Percentiles rank a stretch among this genome's conserved stretches.
These are phyloP conservation scores for Deilephila porcellus DNA, from an alignment of 2,888 invertebrate species.

Conservation along the genomic window DNA sequence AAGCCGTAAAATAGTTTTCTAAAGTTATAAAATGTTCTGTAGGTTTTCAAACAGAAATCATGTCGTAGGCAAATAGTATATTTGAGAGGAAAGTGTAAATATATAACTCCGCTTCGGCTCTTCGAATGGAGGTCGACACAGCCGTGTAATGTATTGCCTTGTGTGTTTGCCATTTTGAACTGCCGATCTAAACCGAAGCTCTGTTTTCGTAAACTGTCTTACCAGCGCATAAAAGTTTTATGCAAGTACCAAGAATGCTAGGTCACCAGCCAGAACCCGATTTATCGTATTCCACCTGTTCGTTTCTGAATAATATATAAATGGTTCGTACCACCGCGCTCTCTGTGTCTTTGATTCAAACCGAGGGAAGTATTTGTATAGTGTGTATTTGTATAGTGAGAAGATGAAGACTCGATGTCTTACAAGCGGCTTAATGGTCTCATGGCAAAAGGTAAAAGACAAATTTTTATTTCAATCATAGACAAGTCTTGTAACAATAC, in stretches of 20 bases:
- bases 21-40: background rate
- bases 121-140: background rate
- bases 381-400: too few species aligned
- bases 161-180: background rate
- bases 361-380: background rate
- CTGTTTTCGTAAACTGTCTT: constrained; percentile 1
- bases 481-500: too few species aligned
- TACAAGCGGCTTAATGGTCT: background rate
- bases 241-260: constrained; percentile 8
- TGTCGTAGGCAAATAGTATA: background rate
- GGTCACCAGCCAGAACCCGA: background rate
- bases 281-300: background rate
- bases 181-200: background rate
- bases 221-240: constrained; percentile 10
- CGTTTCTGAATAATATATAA: background rate
- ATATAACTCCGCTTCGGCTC: background rate
- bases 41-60: background rate
- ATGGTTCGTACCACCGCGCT: background rate
- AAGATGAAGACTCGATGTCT: too few species aligned
- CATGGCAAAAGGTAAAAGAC: background rate
- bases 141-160: background rate
- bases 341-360: background rate
- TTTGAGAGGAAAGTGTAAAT: background rate
- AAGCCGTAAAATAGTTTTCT: background rate
- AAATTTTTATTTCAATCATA: too few species aligned